A percentile compares a stretch with the other conserved stretches of the same genome.
phyloP scores from a whole-genome alignment of 1,140 invertebrate species.

The Pollicipes pollicipes region DNA sequence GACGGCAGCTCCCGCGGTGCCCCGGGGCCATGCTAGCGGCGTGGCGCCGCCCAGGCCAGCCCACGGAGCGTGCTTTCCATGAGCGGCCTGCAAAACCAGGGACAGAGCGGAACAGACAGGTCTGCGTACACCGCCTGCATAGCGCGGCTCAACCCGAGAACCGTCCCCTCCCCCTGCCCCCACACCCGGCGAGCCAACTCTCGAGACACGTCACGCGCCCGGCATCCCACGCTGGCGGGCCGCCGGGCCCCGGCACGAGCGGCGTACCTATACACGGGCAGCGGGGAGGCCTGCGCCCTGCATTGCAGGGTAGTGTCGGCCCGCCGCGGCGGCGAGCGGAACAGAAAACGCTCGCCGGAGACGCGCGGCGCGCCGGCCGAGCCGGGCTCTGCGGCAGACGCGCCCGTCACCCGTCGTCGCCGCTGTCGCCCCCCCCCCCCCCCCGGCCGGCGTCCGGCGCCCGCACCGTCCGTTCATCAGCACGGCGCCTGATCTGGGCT shows the following conservation, averaged over 20 bases:
- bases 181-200: too few species aligned
- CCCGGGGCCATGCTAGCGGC: too few species aligned
- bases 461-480: not conserved
- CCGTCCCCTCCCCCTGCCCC: too few species aligned
- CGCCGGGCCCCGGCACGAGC: not conserved
- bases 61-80: too few species aligned
- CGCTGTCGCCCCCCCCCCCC: slow-evolving; percentile 8
- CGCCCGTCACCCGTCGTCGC: not conserved
- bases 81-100: too few species aligned
- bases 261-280: not conserved
- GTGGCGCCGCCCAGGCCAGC: too few species aligned
- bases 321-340: not conserved
- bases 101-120: too few species aligned
- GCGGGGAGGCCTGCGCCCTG: not conserved
- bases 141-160: too few species aligned
- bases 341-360: not conserved
- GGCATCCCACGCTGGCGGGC: not conserved
- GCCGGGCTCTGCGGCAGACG: not conserved
- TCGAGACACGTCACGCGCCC: too few species aligned
- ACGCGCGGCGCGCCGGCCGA: not conserved
- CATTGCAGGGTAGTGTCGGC: not conserved
- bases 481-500: slow-evolving; percentile 4
- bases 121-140: too few species aligned
- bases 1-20: too few species aligned
- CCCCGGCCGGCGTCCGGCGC: not conserved